phyloP scores from a whole-genome alignment of 2,888 invertebrate genomes.

The Cryptosula pallasiana region DNA sequence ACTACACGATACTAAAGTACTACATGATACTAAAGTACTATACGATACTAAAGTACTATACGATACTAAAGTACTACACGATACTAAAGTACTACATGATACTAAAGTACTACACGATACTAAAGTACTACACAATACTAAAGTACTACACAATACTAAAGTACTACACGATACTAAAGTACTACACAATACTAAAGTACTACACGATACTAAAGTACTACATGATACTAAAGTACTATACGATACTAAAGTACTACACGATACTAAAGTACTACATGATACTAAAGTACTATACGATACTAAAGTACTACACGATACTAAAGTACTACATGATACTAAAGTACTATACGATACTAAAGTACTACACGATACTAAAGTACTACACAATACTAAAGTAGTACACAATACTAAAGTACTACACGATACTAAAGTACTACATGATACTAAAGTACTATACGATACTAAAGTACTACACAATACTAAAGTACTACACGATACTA shows the following conservation, averaged over 20 bases:
- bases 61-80: neutral
- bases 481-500: neutral
- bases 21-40: neutral
- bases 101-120: neutral
- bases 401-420: neutral
- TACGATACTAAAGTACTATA: neutral
- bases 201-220: neutral
- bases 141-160: neutral
- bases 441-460: neutral
- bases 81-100: neutral
- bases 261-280: neutral
- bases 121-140: neutral
- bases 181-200: neutral
- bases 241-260: neutral
- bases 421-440: neutral
- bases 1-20: neutral
- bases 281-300: neutral
- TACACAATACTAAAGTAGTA: neutral
- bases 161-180: neutral
- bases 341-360: neutral
- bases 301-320: neutral
- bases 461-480: neutral
- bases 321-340: neutral
- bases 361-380: neutral
- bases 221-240: neutral